Evolutionary conservation across 2,113 vertebrate species (phyloP).

Genomic region (Tretioscincus oriximinensis): DNA sequence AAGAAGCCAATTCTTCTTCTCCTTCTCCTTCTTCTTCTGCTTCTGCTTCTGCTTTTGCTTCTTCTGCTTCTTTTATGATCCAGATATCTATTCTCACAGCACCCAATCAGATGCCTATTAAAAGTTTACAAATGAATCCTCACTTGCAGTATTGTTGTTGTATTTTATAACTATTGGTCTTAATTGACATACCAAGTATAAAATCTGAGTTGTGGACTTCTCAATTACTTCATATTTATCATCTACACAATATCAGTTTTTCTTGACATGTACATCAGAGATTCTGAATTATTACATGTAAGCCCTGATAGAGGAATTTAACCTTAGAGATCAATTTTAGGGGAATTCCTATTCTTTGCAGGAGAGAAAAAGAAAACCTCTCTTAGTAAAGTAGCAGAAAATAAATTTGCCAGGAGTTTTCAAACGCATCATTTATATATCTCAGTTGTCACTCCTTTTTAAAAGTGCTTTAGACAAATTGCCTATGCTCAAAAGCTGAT

Average conservation of each 20-base stretch:
- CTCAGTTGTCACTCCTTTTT: not conserved
- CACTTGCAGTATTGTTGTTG: too few species aligned
- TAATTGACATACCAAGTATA: too few species aligned
- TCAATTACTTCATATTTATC: not conserved
- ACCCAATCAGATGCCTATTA: too few species aligned
- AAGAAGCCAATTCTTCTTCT: too few species aligned
- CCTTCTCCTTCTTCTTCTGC: too few species aligned
- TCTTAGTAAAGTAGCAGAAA: slow-evolving; percentile 3
- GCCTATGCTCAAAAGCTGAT: slow-evolving; percentile 6
- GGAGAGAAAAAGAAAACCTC: not conserved
- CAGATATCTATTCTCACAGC: too few species aligned
- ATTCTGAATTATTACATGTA: not conserved
- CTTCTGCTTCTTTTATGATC: too few species aligned
- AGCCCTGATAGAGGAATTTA: not conserved
- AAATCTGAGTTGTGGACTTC: not conserved
- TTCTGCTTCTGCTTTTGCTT: too few species aligned
- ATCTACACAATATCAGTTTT: not conserved
- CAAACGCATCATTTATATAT: slow-evolving; percentile 10
- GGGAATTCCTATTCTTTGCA: not conserved
- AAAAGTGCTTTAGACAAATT: slow-evolving; percentile 29
- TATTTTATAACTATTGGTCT: too few species aligned
- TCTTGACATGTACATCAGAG: not conserved
- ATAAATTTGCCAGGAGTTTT: not conserved
- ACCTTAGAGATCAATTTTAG: not conserved
- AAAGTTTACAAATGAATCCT: too few species aligned